Evolutionary conservation across 2,888 invertebrate species (phyloP).

Genomic region (Epirrhoe alternata): DNA sequence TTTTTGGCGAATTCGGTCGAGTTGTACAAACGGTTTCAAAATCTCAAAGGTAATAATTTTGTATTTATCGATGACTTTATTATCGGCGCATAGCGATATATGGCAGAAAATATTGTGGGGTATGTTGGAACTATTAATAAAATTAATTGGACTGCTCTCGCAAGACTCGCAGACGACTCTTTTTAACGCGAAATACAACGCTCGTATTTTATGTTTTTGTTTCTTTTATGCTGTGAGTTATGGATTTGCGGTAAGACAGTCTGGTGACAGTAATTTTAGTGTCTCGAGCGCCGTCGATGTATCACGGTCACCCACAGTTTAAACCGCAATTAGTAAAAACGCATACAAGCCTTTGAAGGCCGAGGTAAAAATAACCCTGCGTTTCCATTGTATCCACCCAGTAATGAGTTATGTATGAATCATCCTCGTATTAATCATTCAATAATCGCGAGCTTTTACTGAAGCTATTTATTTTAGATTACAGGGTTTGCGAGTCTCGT

Average conservation of each 20-base stretch:
- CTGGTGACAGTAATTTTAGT: constrained; percentile 59
- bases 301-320: constrained; percentile 51
- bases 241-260: constrained; percentile 44
- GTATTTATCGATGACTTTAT: constrained; percentile 53
- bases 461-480: constrained; percentile 47
- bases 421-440: constrained; percentile 51
- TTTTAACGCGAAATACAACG: constrained; percentile 47
- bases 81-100: constrained; percentile 42
- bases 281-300: constrained; percentile 50
- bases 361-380: constrained; percentile 52
- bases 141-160: constrained; percentile 51
- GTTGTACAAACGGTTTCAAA: constrained; percentile 59
- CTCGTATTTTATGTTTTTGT: constrained; percentile 46
- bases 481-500: constrained; percentile 37
- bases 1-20: constrained; percentile 65
- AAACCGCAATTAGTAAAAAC: constrained; percentile 55
- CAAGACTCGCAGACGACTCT: constrained; percentile 43
- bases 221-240: constrained; percentile 50
- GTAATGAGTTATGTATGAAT: constrained; percentile 52
- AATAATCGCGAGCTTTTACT: constrained; percentile 48
- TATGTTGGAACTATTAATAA: constrained; percentile 52
- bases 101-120: constrained; percentile 45
- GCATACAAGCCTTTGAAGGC: constrained; percentile 47
- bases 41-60: constrained; percentile 54
- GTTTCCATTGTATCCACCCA: constrained; percentile 47